Conservation (phyloP, 2,113 vertebrate species). For the Fregetta grallaria region DNA sequence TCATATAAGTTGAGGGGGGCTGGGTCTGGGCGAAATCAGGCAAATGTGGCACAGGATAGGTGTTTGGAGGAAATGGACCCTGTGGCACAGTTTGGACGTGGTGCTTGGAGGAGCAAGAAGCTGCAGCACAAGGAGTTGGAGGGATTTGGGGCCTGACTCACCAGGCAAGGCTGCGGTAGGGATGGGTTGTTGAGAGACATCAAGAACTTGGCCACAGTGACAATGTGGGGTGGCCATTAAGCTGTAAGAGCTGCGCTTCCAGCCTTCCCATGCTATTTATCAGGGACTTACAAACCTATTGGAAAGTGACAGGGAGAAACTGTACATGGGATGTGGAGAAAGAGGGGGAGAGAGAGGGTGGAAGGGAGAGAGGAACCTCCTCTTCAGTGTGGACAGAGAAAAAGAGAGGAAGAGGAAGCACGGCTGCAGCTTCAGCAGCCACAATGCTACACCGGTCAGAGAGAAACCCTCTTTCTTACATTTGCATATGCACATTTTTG, state of each 20-base stretch:
- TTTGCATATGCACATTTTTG: neutral
- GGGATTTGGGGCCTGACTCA: neutral
- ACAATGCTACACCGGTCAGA: neutral
- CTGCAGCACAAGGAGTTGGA: neutral
- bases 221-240: neutral
- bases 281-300: neutral
- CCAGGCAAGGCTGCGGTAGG: neutral
- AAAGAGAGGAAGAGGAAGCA: neutral
- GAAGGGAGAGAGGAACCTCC: neutral
- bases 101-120: accelerated
- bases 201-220: neutral
- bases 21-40: neutral
- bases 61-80: neutral
- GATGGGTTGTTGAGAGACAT: neutral
- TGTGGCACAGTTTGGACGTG: accelerated
- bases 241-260: neutral
- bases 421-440: neutral
- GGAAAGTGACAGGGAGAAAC: neutral
- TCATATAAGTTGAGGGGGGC: accelerated
- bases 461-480: neutral
- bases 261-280: neutral
- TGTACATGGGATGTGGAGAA: neutral
- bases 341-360: neutral
- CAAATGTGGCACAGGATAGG: neutral
- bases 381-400: neutral